These are phyloP conservation scores for Troides oblongomaculatus DNA, from an alignment of 2,888 invertebrate species.

Conservation along the genomic window DNA sequence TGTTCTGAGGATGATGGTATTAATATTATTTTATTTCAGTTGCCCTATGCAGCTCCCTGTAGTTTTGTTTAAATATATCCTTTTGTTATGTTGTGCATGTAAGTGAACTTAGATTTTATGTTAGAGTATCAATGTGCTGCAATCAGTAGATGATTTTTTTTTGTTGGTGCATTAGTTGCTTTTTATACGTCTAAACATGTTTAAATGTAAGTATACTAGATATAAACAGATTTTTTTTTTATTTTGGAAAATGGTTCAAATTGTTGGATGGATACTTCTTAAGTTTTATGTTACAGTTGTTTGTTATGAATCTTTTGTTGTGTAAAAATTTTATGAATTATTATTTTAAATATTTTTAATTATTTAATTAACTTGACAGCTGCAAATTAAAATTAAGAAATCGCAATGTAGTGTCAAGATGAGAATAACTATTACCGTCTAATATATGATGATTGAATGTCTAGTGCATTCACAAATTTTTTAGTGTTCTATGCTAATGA, in stretches of 20 bases:
- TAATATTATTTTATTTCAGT: constrained; percentile 40
- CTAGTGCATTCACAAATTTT: no score
- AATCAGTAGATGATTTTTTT: not conserved
- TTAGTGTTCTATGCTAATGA: no score
- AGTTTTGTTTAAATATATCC: constrained; percentile 3
- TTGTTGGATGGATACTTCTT: not conserved
- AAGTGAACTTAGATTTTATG: not conserved
- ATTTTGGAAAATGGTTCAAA: no score
- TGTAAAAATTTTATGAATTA: not conserved
- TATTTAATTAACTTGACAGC: not conserved
- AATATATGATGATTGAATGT: no score
- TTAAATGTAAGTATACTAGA: not conserved
- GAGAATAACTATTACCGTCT: no score
- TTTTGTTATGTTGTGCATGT: constrained; percentile 7
- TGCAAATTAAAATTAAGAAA: no score
- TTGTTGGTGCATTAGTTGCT: not conserved
- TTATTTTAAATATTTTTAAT: not conserved
- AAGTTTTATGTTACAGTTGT: not conserved
- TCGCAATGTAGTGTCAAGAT: no score
- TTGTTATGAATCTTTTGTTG: not conserved
- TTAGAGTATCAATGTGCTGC: not conserved
- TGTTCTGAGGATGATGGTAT: constrained; percentile 65
- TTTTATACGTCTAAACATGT: not conserved
- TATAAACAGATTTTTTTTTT: not conserved
- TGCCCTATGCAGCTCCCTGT: constrained; percentile 14